Evolutionary conservation across 2,888 invertebrate genomes (phyloP).

Genomic region (Macrosiphum euphorbiae): DNA sequence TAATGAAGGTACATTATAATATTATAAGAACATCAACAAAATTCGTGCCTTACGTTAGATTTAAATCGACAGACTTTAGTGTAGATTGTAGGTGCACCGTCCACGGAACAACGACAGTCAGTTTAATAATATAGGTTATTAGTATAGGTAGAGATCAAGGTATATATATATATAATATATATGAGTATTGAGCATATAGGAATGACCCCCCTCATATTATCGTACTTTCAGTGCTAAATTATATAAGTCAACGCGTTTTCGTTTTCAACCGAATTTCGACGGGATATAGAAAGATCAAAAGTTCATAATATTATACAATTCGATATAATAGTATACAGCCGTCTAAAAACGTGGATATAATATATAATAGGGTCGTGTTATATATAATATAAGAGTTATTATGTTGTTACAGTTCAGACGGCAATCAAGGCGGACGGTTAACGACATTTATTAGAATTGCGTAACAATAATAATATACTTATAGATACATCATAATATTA

Average conservation of each 20-base stretch:
- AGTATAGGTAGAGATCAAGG: background rate
- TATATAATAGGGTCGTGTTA: background rate
- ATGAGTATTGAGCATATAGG: background rate
- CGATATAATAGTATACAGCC: background rate
- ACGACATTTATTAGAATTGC: background rate
- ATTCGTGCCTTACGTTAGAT: background rate
- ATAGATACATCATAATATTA: background rate
- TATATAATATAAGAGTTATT: background rate
- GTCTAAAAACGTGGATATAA: background rate
- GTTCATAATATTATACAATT: background rate
- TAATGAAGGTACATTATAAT: background rate
- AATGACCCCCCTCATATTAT: background rate
- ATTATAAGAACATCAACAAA: background rate
- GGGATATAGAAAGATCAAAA: background rate
- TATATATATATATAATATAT: too few species aligned
- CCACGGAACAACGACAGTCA: background rate
- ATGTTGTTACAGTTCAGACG: background rate
- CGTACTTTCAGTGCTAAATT: background rate
- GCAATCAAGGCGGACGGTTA: background rate
- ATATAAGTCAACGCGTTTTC: background rate
- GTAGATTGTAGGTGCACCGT: background rate
- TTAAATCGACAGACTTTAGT: background rate
- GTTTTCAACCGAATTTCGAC: background rate
- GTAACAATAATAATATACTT: background rate
- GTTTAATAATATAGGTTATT: background rate